phyloP scores from a whole-genome alignment of 2,888 invertebrate species.

The Lasioglossum morio region DNA sequence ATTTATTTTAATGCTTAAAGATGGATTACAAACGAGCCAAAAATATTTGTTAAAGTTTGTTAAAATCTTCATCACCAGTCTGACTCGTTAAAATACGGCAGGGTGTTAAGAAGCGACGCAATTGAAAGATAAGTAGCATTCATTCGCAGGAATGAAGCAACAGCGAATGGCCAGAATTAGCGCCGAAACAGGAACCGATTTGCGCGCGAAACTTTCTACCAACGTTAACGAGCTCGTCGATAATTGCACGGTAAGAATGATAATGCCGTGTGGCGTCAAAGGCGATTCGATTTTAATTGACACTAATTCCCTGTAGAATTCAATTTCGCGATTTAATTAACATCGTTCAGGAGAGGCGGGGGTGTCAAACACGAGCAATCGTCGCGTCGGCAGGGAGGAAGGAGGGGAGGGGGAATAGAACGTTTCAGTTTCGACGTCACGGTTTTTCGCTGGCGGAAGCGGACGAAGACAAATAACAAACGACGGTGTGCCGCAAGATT shows the following conservation, averaged over 20 bases:
- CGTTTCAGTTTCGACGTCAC: constrained; percentile 57
- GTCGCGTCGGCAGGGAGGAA: neutral
- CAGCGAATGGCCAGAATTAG: neutral
- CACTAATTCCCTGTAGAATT: constrained; percentile 56
- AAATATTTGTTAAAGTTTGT: too few species aligned
- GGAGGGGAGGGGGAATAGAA: neutral
- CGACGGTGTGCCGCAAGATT: constrained; percentile 62
- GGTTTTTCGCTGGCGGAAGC: constrained; percentile 54
- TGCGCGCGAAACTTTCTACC: neutral
- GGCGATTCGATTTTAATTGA: constrained; percentile 61
- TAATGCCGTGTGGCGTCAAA: constrained; percentile 17
- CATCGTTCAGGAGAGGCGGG: constrained; percentile 20
- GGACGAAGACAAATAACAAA: constrained; percentile 68
- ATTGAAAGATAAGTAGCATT: neutral
- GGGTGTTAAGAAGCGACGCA: neutral
- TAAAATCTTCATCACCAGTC: too few species aligned
- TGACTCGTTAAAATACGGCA: too few species aligned
- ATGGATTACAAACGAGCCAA: too few species aligned
- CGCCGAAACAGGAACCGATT: neutral
- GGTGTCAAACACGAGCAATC: constrained; percentile 18
- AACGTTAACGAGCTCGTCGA: neutral
- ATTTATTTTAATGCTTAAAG: too few species aligned
- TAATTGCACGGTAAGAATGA: constrained; percentile 18
- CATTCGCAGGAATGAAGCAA: neutral
- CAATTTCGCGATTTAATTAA: constrained; percentile 66